These are phyloP conservation scores for Calcarius ornatus DNA, from an alignment of 2,113 vertebrate genomes.

Conservation along the genomic window DNA sequence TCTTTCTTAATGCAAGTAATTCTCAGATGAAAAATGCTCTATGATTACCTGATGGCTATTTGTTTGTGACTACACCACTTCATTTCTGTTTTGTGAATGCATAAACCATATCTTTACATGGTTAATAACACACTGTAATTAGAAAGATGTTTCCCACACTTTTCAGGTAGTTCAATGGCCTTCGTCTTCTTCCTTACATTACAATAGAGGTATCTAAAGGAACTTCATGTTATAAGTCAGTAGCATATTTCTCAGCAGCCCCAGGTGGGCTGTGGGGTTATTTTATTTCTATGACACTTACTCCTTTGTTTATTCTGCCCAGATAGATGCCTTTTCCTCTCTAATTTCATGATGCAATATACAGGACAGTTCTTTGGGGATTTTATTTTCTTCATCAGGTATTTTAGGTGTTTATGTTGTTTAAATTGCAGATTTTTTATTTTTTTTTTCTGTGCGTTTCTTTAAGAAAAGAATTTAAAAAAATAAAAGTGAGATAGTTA, in stretches of 20 bases:
- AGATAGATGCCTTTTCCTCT: not conserved
- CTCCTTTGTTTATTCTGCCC: not conserved
- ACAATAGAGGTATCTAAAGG: not conserved
- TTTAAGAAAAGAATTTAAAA: not conserved
- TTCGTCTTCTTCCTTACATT: not conserved
- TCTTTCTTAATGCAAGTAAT: not conserved
- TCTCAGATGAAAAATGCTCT: not conserved
- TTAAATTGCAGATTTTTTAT: not conserved
- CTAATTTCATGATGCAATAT: not conserved
- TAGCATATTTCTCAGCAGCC: not conserved
- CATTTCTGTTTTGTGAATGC: not conserved
- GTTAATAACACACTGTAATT: not conserved
- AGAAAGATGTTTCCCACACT: not conserved
- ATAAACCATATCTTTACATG: not conserved
- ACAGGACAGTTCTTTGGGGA: not conserved
- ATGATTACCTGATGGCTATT: not conserved
- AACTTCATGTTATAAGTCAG: not conserved
- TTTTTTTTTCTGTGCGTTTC: not conserved
- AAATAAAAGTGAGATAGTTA: not conserved
- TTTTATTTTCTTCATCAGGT: not conserved
- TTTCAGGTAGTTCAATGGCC: not conserved
- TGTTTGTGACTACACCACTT: not conserved
- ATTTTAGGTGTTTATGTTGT: not conserved
- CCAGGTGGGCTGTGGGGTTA: not conserved
- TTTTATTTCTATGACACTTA: not conserved